Evolutionary conservation across 2,888 invertebrate species (phyloP), one percentile per base, ranked within the genome.

Genomic region (Spilarctia lutea): DNA sequence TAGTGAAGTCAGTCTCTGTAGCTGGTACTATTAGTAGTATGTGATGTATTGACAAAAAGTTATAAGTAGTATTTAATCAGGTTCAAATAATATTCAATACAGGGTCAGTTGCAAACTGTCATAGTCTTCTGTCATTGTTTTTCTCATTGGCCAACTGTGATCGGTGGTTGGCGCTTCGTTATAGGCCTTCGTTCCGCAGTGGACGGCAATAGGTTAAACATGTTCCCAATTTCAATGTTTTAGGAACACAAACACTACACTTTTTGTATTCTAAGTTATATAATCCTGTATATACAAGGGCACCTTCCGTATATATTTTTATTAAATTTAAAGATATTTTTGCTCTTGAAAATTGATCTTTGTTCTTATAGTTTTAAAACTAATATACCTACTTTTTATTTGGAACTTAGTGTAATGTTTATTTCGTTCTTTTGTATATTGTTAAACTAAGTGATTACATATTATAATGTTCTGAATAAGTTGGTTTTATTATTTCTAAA

Each of bases 361-460:
- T 45, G 63, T 69, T 72, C 75, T 70, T 77, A 39, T 65, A 48
- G 71, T 79, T 83, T 77, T 63, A 70, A 74, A 72, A 48, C 68
- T 72, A 73, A 56, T 65, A 71, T 69, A 69, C 35, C n/a, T n/a
- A n/a, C 70, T 82, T 45, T 82, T 82, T 82, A 76, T 75, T 83
- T 83, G 71, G 75, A 78, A 75, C 65, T 68, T 81, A 76, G 48
- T 75, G 52, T 78, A 75, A 78, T 71, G 24, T 79, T 81, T 75
- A 85, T 81, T 82, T 79, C 74, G 74, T 80, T 81, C 69, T 79
- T 85, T 83, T 84, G 81, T 85, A 84, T 85, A 85, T 84, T 83
- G 77, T 85, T 83, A 81, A 79, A 76, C 77, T 85, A 84, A 85
- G 82, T 77, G 75, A 85, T 85, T 85, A 85, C 81, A 80, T 83